These are phyloP conservation scores for Phaedon cochleariae DNA, from an alignment of 2,888 invertebrate genomes.

Conservation along the genomic window DNA sequence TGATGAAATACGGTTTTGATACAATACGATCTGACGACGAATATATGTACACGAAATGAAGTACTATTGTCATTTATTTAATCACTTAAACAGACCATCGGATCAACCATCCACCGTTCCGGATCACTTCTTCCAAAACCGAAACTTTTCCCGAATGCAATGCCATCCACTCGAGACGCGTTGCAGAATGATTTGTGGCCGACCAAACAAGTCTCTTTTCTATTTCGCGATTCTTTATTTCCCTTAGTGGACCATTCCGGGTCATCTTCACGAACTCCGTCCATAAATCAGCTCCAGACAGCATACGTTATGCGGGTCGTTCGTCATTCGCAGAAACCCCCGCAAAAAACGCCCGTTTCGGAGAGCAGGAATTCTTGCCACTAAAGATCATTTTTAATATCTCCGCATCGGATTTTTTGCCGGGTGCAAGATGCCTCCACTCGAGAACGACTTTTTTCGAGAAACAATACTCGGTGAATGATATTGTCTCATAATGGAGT, in stretches of 20 bases:
- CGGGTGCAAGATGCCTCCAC: background rate
- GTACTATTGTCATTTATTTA: background rate
- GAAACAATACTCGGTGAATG: background rate
- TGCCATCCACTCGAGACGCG: conserved; percentile 16
- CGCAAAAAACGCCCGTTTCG: conserved; percentile 46
- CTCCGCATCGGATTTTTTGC: conserved; percentile 43
- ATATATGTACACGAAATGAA: no score
- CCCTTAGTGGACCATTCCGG: conserved; percentile 55
- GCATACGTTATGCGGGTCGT: conserved; percentile 59
- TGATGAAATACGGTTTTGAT: no score
- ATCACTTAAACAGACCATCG: background rate
- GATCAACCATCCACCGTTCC: background rate
- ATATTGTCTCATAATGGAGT: no score
- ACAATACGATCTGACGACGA: no score
- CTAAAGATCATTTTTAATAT: conserved; percentile 48
- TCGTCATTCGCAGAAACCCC: conserved; percentile 54
- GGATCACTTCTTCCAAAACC: background rate
- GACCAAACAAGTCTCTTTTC: conserved; percentile 62
- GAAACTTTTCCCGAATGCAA: conserved; percentile 3
- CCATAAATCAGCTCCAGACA: conserved; percentile 59
- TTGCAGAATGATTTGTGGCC: conserved; percentile 59
- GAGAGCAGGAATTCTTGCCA: conserved; percentile 41
- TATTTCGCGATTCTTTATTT: conserved; percentile 61
- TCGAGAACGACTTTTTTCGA: background rate
- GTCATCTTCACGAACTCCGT: conserved; percentile 50